Percentiles rank a stretch among this genome's conserved stretches.
Evolutionary conservation across 1,140 invertebrate genomes (phyloP).

Genomic region (Campodea augens): DNA sequence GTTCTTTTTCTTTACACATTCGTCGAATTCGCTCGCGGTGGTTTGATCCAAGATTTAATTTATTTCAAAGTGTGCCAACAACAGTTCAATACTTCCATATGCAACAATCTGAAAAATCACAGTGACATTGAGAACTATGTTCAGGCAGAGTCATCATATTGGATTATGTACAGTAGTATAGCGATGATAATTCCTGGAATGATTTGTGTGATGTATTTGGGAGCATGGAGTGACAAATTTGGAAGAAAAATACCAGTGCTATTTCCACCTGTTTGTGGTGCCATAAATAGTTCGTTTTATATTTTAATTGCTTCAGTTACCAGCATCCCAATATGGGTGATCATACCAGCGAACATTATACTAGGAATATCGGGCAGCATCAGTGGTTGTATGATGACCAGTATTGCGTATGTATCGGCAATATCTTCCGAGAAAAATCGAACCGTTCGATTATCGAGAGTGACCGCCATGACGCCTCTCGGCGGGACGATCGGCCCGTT

Average conservation of each 20-base stretch:
- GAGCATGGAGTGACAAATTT: conserved; percentile 19
- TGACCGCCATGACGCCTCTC: conserved; percentile 29
- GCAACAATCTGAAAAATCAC: conserved; percentile 16
- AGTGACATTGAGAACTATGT: conserved; percentile 17
- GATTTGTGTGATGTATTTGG: conserved; percentile 18
- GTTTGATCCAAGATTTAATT: conserved; percentile 14
- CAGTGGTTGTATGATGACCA: conserved; percentile 22
- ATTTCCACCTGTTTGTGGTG: conserved; percentile 23
- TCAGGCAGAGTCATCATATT: conserved; percentile 21
- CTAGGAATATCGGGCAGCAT: conserved; percentile 26
- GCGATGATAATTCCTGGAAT: conserved; percentile 23
- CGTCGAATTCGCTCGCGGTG: conserved; percentile 23
- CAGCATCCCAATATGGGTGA: conserved; percentile 16
- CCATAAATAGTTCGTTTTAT: conserved; percentile 21
- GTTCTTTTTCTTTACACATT: conserved; percentile 30
- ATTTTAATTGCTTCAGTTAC: conserved; percentile 22
- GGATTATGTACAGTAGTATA: conserved; percentile 23
- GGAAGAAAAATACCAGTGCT: conserved; percentile 26
- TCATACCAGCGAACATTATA: conserved; percentile 23
- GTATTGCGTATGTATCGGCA: conserved; percentile 27
- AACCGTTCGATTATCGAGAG: conserved; percentile 24
- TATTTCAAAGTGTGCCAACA: neutral
- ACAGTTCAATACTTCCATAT: conserved; percentile 13
- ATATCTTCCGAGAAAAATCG: conserved; percentile 19
- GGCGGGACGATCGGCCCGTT: conserved; percentile 23